Evolutionary conservation across 35 echinoderm and acorn worm species (phyloP).

Genomic region (Apostichopus parvimensis): DNA sequence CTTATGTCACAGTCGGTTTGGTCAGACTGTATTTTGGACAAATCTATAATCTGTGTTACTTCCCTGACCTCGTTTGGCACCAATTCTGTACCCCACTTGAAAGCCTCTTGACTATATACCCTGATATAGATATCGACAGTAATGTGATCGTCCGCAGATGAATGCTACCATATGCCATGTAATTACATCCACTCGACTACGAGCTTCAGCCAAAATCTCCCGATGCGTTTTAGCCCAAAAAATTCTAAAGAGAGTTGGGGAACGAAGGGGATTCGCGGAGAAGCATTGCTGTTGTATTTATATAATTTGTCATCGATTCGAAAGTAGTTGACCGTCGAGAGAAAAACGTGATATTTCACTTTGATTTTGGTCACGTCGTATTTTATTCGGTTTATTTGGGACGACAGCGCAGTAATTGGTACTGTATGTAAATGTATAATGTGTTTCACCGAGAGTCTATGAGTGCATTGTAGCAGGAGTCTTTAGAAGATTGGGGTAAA

Average conservation of each 20-base stretch:
- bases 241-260: background rate
- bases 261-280: background rate
- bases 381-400: too few relatives aligned
- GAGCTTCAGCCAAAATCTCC: too few relatives aligned
- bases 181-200: background rate
- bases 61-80: background rate
- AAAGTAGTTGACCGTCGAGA: too few relatives aligned
- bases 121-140: background rate
- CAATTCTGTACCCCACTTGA: background rate
- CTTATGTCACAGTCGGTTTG: too few relatives aligned
- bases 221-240: background rate
- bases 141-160: background rate
- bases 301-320: too few relatives aligned
- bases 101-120: background rate
- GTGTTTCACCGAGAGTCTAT: too few relatives aligned
- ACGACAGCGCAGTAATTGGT: too few relatives aligned
- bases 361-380: too few relatives aligned
- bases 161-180: background rate
- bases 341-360: too few relatives aligned
- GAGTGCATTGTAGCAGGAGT: too few relatives aligned
- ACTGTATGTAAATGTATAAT: too few relatives aligned
- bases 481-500: too few relatives aligned
- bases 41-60: background rate
- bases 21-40: background rate
- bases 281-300: background rate